Evolutionary conservation across 2,113 vertebrate species (phyloP).

Genomic region (Pycnonotus jocosus): DNA sequence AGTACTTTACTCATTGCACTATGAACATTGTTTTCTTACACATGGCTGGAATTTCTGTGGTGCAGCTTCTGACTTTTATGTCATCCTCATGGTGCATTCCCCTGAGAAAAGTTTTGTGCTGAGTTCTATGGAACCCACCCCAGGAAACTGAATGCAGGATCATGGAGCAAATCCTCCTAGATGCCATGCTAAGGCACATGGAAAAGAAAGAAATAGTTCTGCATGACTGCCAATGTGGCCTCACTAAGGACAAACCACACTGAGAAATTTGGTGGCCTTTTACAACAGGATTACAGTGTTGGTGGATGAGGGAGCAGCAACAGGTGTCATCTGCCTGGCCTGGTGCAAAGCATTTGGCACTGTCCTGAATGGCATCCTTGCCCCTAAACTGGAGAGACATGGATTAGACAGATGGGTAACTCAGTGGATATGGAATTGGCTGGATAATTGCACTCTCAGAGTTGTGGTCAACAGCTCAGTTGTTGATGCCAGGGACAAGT

Average conservation of each 20-base stretch:
- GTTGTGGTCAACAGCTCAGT: not conserved
- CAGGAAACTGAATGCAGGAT: not conserved
- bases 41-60: not conserved
- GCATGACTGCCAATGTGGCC: not conserved
- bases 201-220: not conserved
- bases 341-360: not conserved
- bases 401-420: not conserved
- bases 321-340: not conserved
- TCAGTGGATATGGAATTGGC: not conserved
- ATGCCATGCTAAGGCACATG: not conserved
- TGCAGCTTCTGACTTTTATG: not conserved
- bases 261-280: not conserved
- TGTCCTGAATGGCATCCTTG: not conserved
- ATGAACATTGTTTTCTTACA: not conserved
- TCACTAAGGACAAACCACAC: not conserved
- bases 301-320: not conserved
- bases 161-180: not conserved
- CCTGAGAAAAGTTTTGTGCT: not conserved
- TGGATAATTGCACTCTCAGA: not conserved
- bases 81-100: not conserved
- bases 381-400: not conserved
- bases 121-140: not conserved
- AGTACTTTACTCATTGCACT: not conserved
- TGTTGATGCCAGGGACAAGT: not conserved
- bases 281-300: not conserved